Evolutionary conservation across 1,140 invertebrate species (phyloP), one percentile per base, ranked within the genome.

Genomic region (Cyclargus thomasi): DNA sequence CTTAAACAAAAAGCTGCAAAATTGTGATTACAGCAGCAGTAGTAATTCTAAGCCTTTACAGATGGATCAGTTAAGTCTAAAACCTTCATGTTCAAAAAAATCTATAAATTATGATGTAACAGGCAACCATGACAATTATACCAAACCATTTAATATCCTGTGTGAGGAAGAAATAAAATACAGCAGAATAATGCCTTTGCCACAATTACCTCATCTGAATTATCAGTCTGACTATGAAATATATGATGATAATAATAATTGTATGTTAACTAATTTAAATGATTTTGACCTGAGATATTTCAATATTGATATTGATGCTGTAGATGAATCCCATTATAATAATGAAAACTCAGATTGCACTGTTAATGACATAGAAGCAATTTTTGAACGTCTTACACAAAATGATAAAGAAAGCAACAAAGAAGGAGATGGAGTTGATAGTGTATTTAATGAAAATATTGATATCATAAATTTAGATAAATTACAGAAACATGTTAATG

Each of bases 221-320:
- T 20, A 16, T 47, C 14, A 59, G 4, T 59, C 55, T 7, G 11
- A 20, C 11, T 17, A 20, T 20, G 20, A 59, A 11, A 59, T 22
- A 20, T 59, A 59, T 57, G 55, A 57, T 57, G 55, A 57, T 20
- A 59, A 59, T 11, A 59, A 59, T 59, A 59, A 59, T 18, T 59
- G 55, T 20, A 59, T 59, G 55, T 20, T 59, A 1, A 59, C 55
- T 20, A 59, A 59, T 59, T 20, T 59, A 59, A 59, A 59, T 59
- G 55, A 59, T 8, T 20, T 20, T 59, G 55, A 20, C 2, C 10
- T 59, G 0, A 6, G 18, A 59, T 59, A 20, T 59, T 59, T 59
- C 14, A 21, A 59, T 59, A 20, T 59, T 11, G 21, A 47, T 47
- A 16, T 2, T 47, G 14, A 47, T 47, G 39, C 11, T 47, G 39